Conservation (phyloP, 2,888 invertebrate species). For the Noctua pronuba region DNA sequence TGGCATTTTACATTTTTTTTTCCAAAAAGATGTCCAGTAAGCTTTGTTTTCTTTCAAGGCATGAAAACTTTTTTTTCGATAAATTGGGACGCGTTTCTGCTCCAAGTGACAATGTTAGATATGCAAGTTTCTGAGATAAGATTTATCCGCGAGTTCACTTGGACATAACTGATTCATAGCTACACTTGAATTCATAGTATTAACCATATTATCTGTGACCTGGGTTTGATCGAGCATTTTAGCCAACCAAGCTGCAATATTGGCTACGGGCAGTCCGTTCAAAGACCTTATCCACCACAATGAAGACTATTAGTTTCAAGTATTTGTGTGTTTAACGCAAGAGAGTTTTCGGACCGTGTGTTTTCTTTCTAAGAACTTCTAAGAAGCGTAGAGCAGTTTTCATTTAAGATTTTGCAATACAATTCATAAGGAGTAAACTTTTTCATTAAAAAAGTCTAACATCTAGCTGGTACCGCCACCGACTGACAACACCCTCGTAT, state of each 20-base stretch:
- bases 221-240: no score
- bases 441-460: neutral
- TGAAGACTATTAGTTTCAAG: no score
- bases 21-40: neutral
- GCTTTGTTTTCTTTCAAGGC: neutral
- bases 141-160: conserved; percentile 48
- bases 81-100: conserved; percentile 24
- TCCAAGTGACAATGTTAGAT: conserved; percentile 59
- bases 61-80: neutral
- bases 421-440: neutral
- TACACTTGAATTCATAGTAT: no score
- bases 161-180: conserved; percentile 8
- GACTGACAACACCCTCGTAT: neutral
- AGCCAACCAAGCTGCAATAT: no score
- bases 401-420: neutral
- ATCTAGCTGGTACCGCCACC: neutral
- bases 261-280: no score
- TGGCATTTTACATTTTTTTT: neutral
- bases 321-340: no score
- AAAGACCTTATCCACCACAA: no score
- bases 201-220: no score
- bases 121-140: conserved; percentile 47
- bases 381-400: neutral
- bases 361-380: no score
- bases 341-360: no score